A percentile compares a stretch with the other conserved stretches of the same genome.
These are phyloP conservation scores for Myiozetetes cayanensis DNA, from an alignment of 2,113 vertebrate genomes.

Conservation along the genomic window DNA sequence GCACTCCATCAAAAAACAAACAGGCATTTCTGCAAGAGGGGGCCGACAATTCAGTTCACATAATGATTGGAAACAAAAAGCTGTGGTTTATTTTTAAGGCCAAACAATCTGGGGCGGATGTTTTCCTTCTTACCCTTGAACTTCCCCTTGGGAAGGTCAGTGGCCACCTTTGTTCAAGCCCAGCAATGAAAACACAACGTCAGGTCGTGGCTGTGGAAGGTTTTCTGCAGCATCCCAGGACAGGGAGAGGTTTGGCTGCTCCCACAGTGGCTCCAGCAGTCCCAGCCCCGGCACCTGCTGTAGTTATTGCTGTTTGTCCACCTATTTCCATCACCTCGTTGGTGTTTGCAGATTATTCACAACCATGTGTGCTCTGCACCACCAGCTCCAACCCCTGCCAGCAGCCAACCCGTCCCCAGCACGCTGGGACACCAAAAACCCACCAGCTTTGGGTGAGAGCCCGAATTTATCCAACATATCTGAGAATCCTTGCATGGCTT, in stretches of 20 bases:
- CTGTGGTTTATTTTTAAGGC: neutral
- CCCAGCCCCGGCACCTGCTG: neutral
- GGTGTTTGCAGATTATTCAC: neutral
- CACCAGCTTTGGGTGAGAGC: neutral
- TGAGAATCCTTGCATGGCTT: fast-evolving
- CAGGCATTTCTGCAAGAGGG: neutral
- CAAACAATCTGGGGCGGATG: neutral
- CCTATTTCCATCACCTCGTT: fast-evolving
- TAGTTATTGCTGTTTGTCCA: neutral
- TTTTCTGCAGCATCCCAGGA: neutral
- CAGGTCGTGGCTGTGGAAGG: fast-evolving
- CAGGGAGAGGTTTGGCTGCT: neutral
- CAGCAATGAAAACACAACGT: fast-evolving
- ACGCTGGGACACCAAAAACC: neutral
- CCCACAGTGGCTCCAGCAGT: fast-evolving
- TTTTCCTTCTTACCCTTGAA: neutral
- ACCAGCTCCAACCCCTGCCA: fast-evolving
- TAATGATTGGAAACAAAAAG: neutral
- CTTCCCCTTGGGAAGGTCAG: neutral
- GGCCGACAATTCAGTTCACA: neutral
- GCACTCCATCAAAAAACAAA: neutral
- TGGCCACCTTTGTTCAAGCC: neutral
- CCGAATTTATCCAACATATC: neutral
- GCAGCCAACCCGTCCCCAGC: neutral
- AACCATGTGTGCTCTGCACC: neutral